Base-by-base conservation (phyloP, 2,797 vertebrate species). In the Pipistrellus nathusii region DNA sequence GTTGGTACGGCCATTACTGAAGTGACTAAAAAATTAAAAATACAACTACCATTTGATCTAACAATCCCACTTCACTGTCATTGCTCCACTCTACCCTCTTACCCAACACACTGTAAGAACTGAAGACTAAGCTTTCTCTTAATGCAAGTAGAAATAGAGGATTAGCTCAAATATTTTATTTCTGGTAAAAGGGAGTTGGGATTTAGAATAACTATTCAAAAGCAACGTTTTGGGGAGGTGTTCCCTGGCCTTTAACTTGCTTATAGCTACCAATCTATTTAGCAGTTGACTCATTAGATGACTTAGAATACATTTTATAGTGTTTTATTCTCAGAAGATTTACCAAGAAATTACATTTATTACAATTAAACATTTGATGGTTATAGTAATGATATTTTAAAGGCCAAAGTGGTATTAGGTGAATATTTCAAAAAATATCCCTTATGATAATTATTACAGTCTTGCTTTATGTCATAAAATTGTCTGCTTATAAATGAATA, bases 401-500 rank as follows among this genome's bases (percentile, higher is more conserved):
- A 81, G n/a, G 75, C 14, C 44, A 55, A 32, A 82, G 21, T 38
- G 9, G 21, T 84, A 38, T 72, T 84, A 84, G 14, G 32, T 88
- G 41, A 51, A 68, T 46, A 30, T 46, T 94, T n/a, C 1, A 59
- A 76, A 44, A 82, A 66, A 41, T 23, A 85, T 76, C 14, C 11
- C 15, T 32, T 81, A 30, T 35, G 85, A 23, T 80, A 44, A 48
- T 93, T 57, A 85, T 62, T 81, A 75, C 3, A 76, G 17, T 10
- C 23, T 83, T 91, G 18, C 48, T 93, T 73, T 90, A 48, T 30
- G 59, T 85, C 17, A 68, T 66, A 59, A 9, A 48, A 73, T 68
- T 35, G 12, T 89, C 68, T 92, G n/a, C 23, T 94, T 92, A 85
- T 59, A 85, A 81, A 90, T 44, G 21, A 77, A 77, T 53, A 57